phyloP scores from a whole-genome alignment of 2,888 invertebrate species.

The Drosophila buzzatii region DNA sequence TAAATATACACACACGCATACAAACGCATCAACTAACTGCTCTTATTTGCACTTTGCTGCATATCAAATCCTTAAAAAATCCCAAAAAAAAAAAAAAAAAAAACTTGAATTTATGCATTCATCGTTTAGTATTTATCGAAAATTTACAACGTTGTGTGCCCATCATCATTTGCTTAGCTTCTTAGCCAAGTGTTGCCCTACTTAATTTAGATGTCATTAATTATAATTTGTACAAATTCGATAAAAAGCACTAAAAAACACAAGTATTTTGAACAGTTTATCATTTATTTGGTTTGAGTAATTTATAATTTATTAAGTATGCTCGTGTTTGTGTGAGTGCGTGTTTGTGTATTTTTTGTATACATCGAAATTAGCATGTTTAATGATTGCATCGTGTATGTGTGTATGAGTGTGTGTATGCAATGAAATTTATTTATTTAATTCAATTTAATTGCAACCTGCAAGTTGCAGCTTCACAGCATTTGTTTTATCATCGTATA shows the following conservation, averaged over 20 bases:
- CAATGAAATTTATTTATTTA: slow-evolving; percentile 15
- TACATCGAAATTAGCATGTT: slow-evolving; percentile 13
- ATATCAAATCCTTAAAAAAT: neutral
- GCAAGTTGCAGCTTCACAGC: slow-evolving; percentile 46
- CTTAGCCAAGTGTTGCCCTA: slow-evolving; percentile 14
- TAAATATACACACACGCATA: neutral
- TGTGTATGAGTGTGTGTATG: slow-evolving; percentile 15
- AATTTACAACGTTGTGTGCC: neutral
- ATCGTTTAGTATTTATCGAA: slow-evolving; percentile 17
- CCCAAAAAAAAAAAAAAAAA: neutral
- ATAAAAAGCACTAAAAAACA: neutral
- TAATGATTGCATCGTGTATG: slow-evolving; percentile 13
- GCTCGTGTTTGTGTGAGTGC: slow-evolving; percentile 15
- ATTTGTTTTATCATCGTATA: neutral
- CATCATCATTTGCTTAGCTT: neutral
- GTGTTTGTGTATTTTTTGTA: slow-evolving; percentile 21
- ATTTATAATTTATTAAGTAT: neutral
- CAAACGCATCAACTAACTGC: slow-evolving; percentile 2
- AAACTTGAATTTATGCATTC: neutral
- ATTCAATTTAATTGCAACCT: slow-evolving; percentile 35
- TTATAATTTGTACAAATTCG: neutral
- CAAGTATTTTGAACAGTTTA: neutral
- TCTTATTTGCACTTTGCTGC: neutral
- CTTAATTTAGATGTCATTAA: neutral
- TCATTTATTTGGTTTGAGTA: neutral